Evolutionary conservation across 2,113 vertebrate species (phyloP), one percentile per base, ranked within the genome.

Genomic region (Plecotus auritus): DNA sequence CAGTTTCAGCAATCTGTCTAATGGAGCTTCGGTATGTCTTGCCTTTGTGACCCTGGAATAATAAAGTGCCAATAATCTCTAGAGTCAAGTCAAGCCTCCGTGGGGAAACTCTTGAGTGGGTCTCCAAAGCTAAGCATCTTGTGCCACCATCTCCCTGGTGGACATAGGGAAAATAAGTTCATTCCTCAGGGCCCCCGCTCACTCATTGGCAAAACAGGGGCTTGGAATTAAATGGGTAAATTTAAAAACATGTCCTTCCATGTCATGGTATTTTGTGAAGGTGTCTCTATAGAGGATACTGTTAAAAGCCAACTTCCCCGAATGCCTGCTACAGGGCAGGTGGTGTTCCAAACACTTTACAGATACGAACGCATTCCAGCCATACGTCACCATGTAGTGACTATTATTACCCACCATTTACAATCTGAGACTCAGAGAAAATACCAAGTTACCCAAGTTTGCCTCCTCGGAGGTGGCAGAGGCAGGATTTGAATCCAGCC

Each of bases 161-260:
- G 32, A 56, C n/a, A 32, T 16, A 14, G 16, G 28, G 30, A 54
- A 88, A 26, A 42, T 23, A 0, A 37, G 18, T 30, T 83, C 26
- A 54, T 16, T 3, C 2, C 22, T 30, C 22, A 16, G 59, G 2
- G 14, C 0, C 16, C 37, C 56, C 22, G 22, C 5, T 61, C 18
- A 11, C 7, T 9, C 51, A 67, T 1, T 59, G 32, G 3, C 22
- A 45, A 73, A 67, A 17, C n/a, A n/a, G 76, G 4, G 47, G 3
- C 28, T 59, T 81, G 5, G 32, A 3, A 76, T 87, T 87, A 83
- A 78, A 70, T 14, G 40, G 18, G n/a, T n/a, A 37, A 26, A 95
- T 59, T 69, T 90, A 69, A 69, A 85, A 93, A 77, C 40, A 8
- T 42, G 11, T 22, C 28, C 20, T 89, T 95, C 28, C 9, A 12